Evolutionary conservation across 2,113 vertebrate species (phyloP).

Genomic region (Junco hyemalis): DNA sequence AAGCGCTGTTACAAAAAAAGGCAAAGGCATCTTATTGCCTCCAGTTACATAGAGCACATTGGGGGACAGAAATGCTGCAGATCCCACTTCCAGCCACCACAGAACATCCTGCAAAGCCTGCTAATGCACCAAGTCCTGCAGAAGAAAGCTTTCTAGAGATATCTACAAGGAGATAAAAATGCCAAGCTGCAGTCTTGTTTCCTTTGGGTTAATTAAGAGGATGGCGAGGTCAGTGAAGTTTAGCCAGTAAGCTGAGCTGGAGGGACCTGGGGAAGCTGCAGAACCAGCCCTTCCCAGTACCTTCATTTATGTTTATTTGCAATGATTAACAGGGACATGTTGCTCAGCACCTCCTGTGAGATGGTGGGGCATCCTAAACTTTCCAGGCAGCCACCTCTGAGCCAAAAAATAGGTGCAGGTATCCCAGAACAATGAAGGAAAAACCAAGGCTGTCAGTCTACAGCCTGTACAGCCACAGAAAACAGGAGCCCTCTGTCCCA

Average conservation of each 20-base stretch:
- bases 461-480: not conserved
- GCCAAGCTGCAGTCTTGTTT: not conserved
- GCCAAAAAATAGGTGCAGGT: not conserved
- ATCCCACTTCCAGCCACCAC: not conserved
- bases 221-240: rapidly evolving
- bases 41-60: not conserved
- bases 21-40: not conserved
- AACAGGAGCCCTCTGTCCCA: not conserved
- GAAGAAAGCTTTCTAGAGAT: not conserved
- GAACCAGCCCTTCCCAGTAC: not conserved
- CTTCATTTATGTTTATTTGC: not conserved
- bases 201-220: not conserved
- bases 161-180: not conserved
- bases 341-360: not conserved
- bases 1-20: not conserved
- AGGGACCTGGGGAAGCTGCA: not conserved
- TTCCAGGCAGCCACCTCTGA: not conserved
- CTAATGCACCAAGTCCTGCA: not conserved
- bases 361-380: not conserved
- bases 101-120: not conserved
- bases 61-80: not conserved
- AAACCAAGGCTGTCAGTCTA: not conserved
- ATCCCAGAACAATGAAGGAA: not conserved
- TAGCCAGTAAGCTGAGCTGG: not conserved
- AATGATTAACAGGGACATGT: not conserved